phyloP scores from a whole-genome alignment of 2,797 vertebrate species.

The Vireo griseus region DNA sequence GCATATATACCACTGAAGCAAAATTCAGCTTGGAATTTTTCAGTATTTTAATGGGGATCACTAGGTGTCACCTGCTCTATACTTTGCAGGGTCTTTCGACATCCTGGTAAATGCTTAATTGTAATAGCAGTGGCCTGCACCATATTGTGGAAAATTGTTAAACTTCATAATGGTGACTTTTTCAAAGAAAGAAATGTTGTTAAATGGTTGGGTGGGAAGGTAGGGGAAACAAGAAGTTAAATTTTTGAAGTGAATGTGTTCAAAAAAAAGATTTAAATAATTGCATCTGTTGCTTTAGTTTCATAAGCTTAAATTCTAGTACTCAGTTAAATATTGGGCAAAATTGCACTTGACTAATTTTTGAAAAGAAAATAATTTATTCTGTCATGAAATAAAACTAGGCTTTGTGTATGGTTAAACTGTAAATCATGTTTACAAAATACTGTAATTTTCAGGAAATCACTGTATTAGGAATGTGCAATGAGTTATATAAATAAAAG shows the following conservation, averaged over 20 bases:
- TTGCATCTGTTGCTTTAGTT: slow-evolving; percentile 75
- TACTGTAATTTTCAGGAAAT: slow-evolving; percentile 83
- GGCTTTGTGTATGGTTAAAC: slow-evolving; percentile 78
- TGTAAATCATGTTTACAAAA: slow-evolving; percentile 82
- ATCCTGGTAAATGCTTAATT: slow-evolving; percentile 69
- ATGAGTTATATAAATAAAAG: slow-evolving; percentile 86
- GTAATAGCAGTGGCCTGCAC: slow-evolving; percentile 73
- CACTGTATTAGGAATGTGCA: slow-evolving; percentile 86
- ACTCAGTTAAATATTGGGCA: slow-evolving; percentile 70
- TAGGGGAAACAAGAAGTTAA: slow-evolving; percentile 57
- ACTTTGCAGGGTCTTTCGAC: slow-evolving; percentile 66
- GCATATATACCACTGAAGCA: slow-evolving; percentile 60
- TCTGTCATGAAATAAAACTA: slow-evolving; percentile 77
- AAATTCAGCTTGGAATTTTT: slow-evolving; percentile 63
- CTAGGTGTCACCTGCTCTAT: slow-evolving; percentile 60
- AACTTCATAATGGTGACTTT: slow-evolving; percentile 69
- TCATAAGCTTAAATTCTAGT: slow-evolving; percentile 73
- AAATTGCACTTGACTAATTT: slow-evolving; percentile 82
- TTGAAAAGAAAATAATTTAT: slow-evolving; percentile 80
- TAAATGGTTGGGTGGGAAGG: slow-evolving; percentile 42
- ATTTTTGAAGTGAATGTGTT: slow-evolving; percentile 73
- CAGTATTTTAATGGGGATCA: slow-evolving; percentile 66
- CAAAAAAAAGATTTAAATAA: slow-evolving; percentile 69
- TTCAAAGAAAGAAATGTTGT: slow-evolving; percentile 71
- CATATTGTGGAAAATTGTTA: slow-evolving; percentile 74